These are phyloP conservation scores for Poeciliopsis retropinna DNA, from an alignment of 2,113 vertebrate genomes.

Conservation along the genomic window DNA sequence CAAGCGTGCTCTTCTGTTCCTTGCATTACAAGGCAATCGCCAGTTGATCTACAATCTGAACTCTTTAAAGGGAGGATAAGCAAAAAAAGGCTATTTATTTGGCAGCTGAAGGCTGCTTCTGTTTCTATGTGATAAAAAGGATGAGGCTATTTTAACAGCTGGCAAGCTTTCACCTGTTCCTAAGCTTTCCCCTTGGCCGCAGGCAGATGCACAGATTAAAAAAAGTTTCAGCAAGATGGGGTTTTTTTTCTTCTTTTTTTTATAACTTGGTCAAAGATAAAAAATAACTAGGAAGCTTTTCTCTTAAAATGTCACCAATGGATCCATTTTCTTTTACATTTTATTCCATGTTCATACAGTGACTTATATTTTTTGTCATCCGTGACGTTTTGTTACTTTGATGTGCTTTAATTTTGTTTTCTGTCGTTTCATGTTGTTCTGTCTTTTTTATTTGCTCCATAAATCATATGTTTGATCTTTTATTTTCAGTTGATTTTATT, in stretches of 20 bases:
- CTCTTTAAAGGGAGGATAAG: slow-evolving; percentile 53
- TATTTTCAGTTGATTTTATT: slow-evolving; percentile 98
- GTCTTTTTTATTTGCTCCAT: slow-evolving; percentile 62
- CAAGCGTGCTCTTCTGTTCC: slow-evolving; percentile 5
- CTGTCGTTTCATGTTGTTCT: slow-evolving; percentile 19
- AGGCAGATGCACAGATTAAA: slow-evolving; percentile 8
- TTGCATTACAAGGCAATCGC: background rate
- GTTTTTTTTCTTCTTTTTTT: background rate
- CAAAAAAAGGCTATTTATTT: slow-evolving; percentile 20
- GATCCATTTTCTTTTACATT: slow-evolving; percentile 23
- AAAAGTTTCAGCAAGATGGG: too few species aligned
- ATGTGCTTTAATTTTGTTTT: slow-evolving; percentile 9
- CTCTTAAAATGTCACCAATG: background rate
- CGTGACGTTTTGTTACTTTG: background rate
- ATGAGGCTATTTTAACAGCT: slow-evolving; percentile 63
- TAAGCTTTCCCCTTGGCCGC: slow-evolving; percentile 23
- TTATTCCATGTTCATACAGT: slow-evolving; percentile 22
- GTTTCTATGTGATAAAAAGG: slow-evolving; percentile 60
- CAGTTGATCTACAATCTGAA: slow-evolving; percentile 29
- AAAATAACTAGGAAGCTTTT: background rate
- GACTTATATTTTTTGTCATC: background rate
- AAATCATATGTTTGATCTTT: slow-evolving; percentile 61
- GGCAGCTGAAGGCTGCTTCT: slow-evolving; percentile 65
- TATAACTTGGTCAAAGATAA: background rate
- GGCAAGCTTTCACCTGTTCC: slow-evolving; percentile 58